Percentiles rank a stretch among this genome's conserved stretches.
Conservation (phyloP, 2,113 vertebrate species). For the Xiphophorus hellerii region DNA sequence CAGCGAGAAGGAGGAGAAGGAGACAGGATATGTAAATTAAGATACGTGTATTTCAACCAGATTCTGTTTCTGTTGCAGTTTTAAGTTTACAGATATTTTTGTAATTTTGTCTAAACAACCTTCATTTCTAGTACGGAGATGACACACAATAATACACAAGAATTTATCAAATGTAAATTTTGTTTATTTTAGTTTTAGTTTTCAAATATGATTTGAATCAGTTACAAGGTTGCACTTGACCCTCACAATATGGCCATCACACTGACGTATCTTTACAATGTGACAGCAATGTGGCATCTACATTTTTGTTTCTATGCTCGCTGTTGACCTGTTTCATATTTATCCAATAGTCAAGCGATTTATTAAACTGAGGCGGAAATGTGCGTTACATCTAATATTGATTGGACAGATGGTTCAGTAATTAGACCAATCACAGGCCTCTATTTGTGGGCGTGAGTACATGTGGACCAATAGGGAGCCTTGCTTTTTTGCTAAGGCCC, state of each 20-base stretch:
- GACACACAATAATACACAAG: too few relatives aligned
- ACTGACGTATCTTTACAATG: not conserved
- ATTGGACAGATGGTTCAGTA: constrained; percentile 1
- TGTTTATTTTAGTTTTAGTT: not conserved
- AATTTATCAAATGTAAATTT: not conserved
- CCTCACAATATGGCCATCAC: not conserved
- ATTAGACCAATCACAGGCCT: constrained; percentile 20
- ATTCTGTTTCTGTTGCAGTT: not conserved
- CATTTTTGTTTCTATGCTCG: not conserved
- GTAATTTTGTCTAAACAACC: not conserved
- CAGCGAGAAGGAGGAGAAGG: too few relatives aligned
- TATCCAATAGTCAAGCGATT: constrained; percentile 31
- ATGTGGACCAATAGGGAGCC: constrained; percentile 21
- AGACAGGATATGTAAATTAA: too few relatives aligned
- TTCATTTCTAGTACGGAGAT: not conserved
- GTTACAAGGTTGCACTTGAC: not conserved
- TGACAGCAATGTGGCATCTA: not conserved
- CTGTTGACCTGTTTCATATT: not conserved
- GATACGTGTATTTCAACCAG: not conserved
- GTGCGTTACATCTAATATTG: accelerated
- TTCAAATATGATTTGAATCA: not conserved
- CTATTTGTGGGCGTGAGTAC: not conserved
- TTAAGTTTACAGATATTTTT: not conserved
- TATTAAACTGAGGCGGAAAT: constrained; percentile 9
- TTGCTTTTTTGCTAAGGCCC: not conserved